Evolutionary conservation across 1,140 invertebrate genomes (phyloP).

Genomic region (Globodera rostochiensis): DNA sequence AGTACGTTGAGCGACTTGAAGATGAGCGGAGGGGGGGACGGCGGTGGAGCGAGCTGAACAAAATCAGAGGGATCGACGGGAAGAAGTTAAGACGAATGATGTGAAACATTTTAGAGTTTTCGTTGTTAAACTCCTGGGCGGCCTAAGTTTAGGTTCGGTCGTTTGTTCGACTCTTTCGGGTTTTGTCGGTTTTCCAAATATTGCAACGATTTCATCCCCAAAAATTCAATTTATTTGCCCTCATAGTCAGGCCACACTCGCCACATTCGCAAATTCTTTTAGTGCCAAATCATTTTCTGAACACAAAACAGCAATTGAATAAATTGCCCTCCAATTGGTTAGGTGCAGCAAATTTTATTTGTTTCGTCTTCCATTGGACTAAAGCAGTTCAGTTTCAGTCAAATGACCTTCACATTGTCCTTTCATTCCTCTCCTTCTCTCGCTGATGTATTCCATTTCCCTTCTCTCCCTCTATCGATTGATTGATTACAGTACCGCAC

Average conservation of each 20-base stretch:
- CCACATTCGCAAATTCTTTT: not conserved
- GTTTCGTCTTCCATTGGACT: too few species aligned
- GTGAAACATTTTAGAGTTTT: not conserved
- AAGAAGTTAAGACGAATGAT: not conserved
- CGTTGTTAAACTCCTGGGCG: not conserved
- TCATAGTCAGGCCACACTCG: not conserved
- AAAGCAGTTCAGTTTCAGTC: too few species aligned
- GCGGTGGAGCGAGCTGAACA: not conserved
- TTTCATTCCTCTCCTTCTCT: not conserved
- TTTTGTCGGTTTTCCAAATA: not conserved
- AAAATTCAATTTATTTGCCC: too few species aligned
- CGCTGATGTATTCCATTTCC: not conserved
- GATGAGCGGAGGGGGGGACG: not conserved
- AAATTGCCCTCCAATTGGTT: not conserved
- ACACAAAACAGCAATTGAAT: too few species aligned
- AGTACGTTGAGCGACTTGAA: not conserved
- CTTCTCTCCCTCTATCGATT: not conserved
- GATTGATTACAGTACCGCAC: not conserved
- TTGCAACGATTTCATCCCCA: too few species aligned
- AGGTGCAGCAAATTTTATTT: too few species aligned
- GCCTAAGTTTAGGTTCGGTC: not conserved
- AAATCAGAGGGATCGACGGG: not conserved
- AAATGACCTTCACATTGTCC: not conserved
- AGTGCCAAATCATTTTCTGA: not conserved
- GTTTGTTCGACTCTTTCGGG: not conserved